Evolutionary conservation across 2,113 vertebrate species (phyloP).

Genomic region (Corvus hawaiiensis): DNA sequence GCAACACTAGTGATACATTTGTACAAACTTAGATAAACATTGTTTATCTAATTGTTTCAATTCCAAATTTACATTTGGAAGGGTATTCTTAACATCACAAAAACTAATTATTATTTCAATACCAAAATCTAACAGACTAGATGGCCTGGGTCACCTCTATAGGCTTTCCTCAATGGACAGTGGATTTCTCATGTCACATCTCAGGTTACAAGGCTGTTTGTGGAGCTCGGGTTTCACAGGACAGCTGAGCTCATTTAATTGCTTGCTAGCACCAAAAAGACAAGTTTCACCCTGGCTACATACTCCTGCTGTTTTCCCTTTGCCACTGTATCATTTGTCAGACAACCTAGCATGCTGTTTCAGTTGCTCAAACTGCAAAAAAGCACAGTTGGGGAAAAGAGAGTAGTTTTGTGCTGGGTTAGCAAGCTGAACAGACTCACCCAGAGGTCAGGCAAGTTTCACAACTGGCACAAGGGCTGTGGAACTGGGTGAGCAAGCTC

Average conservation of each 20-base stretch:
- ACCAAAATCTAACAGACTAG: neutral
- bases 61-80: neutral
- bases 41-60: neutral
- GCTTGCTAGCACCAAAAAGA: neutral
- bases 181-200: neutral
- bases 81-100: neutral
- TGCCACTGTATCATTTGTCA: neutral
- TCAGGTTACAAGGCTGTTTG: neutral
- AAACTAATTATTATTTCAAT: neutral
- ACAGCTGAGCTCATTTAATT: constrained; percentile 35
- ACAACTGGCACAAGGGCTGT: neutral
- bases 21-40: neutral
- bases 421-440: neutral
- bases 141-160: neutral
- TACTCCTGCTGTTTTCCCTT: neutral
- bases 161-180: constrained; percentile 9
- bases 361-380: neutral
- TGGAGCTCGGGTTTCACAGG: neutral
- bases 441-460: neutral
- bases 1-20: neutral
- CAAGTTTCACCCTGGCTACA: neutral
- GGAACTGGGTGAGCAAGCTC: neutral
- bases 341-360: neutral
- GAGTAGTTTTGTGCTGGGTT: neutral
- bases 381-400: neutral